These are phyloP conservation scores for Myotis brandtii DNA, from an alignment of 2,113 vertebrate genomes.

Conservation along the genomic window DNA sequence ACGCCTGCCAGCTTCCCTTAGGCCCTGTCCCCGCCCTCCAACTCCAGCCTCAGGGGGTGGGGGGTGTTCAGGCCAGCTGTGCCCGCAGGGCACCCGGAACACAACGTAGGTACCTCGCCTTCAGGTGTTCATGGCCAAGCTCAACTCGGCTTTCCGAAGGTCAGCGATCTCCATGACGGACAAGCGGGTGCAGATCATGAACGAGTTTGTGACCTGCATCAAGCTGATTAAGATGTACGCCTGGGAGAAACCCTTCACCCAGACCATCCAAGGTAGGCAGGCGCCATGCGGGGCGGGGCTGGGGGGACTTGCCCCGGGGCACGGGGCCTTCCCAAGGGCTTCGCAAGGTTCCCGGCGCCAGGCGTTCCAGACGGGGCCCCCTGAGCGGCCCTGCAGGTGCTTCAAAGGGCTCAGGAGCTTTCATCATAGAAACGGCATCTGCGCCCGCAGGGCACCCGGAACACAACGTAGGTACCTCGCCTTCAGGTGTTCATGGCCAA, in stretches of 20 bases:
- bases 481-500: constrained; percentile 86
- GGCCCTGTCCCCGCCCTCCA: not conserved
- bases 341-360: not conserved
- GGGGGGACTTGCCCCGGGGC: not conserved
- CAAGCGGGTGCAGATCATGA: constrained; percentile 88
- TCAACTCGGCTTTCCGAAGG: constrained; percentile 84
- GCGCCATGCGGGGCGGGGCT: not conserved
- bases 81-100: constrained; percentile 18
- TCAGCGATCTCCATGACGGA: constrained; percentile 85
- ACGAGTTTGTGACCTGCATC: constrained; percentile 90
- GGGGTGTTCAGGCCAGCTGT: not conserved
- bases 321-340: not conserved
- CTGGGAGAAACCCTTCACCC: constrained; percentile 90
- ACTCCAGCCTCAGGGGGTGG: not conserved
- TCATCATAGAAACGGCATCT: too few relatives aligned
- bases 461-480: constrained; percentile 44
- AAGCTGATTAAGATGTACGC: constrained; percentile 92
- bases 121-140: constrained; percentile 85
- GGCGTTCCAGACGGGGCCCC: not conserved
- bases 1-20: not conserved
- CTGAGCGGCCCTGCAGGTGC: too few relatives aligned
- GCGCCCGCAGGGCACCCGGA: constrained; percentile 11
- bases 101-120: constrained; percentile 61
- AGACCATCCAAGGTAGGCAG: constrained; percentile 83
- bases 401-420: too few relatives aligned